Evolutionary conservation across 2,888 invertebrate genomes (phyloP), one percentile per base, ranked within the genome.

Genomic region (Timema podura): DNA sequence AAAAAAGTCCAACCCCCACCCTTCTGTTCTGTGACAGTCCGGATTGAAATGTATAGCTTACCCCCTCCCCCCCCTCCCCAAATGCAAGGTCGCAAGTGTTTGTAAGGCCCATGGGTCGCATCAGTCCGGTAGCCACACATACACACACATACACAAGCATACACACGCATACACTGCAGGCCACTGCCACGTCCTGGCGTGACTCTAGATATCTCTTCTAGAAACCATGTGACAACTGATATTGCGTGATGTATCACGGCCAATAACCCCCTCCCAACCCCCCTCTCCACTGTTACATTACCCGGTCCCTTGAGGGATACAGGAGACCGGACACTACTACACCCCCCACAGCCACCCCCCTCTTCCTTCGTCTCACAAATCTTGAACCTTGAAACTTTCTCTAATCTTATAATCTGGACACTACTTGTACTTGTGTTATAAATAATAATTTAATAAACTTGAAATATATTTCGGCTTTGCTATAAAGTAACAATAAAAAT

Each of bases 41-140:
- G 69, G 73, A 73, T 73, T 73, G 73, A 73, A 73, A 73, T 69
- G 73, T 73, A 73, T 73, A 69, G 73, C 70, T 66, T n/a, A 46
- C 47, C 46, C 49, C 45, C 49, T 7, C 67, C 67, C 45, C 59
- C 44, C 48, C 51, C n/a, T 65, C 66, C 48, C 30, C 30, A 30
- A 30, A 30, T 30, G 1, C 30, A 30, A 30, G 30, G 30, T 30
- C 30, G 30, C 30, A 30, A 30, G 66, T 15, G 65, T 48, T 13
- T 65, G 59, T 61, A 44, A 69, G 65, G 47, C 73, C 71, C 73
- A 15, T 65, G 73, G 73, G 73, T 69, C 71, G 64, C 73, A 73
- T 73, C 73, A 73, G 70, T 72, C 67, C 51, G 66, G 48, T 48
- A 44, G 66, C 48, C 46, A 59, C 65, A 59, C 47, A 48, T 46